These are phyloP conservation scores for Scaptomyza parva DNA, from an alignment of 2,888 invertebrate genomes.

Conservation along the genomic window DNA sequence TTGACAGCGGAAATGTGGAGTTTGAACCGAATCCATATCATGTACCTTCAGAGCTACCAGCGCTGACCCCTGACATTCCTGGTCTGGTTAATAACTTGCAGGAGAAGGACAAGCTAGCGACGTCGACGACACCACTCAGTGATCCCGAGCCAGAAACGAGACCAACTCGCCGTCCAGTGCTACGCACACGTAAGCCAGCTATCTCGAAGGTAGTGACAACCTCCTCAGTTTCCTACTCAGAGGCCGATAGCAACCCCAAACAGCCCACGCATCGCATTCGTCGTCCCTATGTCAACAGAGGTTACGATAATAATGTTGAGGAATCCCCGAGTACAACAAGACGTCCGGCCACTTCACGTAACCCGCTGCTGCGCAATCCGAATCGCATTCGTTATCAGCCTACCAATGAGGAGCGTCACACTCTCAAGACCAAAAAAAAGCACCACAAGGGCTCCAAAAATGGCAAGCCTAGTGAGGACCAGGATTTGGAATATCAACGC, in stretches of 20 bases:
- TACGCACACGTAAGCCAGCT: constrained; percentile 86
- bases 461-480: constrained; percentile 67
- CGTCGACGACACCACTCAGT: constrained; percentile 69
- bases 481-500: constrained; percentile 87
- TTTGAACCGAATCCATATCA: constrained; percentile 86
- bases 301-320: constrained; percentile 48
- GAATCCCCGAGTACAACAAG: constrained; percentile 61
- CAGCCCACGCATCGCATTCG: constrained; percentile 84
- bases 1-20: constrained; percentile 83
- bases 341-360: constrained; percentile 73
- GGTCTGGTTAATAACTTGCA: constrained; percentile 87
- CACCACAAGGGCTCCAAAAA: constrained; percentile 70
- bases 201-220: constrained; percentile 82
- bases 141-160: constrained; percentile 83
- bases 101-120: constrained; percentile 84
- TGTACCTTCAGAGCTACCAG: constrained; percentile 86
- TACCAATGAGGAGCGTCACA: constrained; percentile 83
- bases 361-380: constrained; percentile 83
- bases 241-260: constrained; percentile 77
- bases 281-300: constrained; percentile 83
- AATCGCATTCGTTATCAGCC: constrained; percentile 84
- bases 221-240: constrained; percentile 82
- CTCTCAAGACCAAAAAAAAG: constrained; percentile 80
- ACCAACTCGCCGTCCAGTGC: constrained; percentile 85
- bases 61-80: constrained; percentile 87